phyloP scores from a whole-genome alignment of 2,888 invertebrate genomes.

The Parnassius apollo region DNA sequence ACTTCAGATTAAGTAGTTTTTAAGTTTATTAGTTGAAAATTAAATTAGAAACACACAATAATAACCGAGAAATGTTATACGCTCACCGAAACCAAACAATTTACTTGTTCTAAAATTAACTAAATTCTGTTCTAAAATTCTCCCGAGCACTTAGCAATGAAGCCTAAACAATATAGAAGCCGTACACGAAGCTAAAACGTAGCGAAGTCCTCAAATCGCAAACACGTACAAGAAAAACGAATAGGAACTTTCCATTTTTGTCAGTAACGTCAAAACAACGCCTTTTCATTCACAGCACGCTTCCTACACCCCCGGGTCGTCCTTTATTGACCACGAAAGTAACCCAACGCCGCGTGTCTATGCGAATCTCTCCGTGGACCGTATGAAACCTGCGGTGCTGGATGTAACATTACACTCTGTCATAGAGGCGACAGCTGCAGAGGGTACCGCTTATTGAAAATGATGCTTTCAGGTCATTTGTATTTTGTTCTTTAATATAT shows the following conservation, averaged over 20 bases:
- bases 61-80: background rate
- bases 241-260: conserved; percentile 24
- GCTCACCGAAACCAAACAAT: background rate
- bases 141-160: conserved; percentile 7
- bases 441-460: conserved; percentile 8
- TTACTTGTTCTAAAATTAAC: conserved; percentile 2
- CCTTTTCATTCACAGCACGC: conserved; percentile 58
- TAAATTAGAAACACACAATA: background rate
- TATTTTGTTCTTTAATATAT: too few species aligned
- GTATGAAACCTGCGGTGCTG: conserved; percentile 57
- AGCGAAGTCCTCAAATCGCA: conserved; percentile 12
- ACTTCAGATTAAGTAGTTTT: too few species aligned
- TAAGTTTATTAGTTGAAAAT: too few species aligned
- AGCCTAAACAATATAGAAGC: conserved; percentile 5
- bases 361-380: conserved; percentile 56
- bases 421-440: conserved; percentile 29
- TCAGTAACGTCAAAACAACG: conserved; percentile 27
- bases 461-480: background rate
- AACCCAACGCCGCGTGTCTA: conserved; percentile 60
- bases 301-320: conserved; percentile 36
- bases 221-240: conserved; percentile 21
- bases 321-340: conserved; percentile 55
- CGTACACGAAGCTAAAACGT: conserved; percentile 3
- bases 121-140: conserved; percentile 10
- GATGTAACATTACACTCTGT: conserved; percentile 51